Evolutionary conservation across 2,888 invertebrate genomes (phyloP).

Genomic region (Platycheirus albimanus): DNA sequence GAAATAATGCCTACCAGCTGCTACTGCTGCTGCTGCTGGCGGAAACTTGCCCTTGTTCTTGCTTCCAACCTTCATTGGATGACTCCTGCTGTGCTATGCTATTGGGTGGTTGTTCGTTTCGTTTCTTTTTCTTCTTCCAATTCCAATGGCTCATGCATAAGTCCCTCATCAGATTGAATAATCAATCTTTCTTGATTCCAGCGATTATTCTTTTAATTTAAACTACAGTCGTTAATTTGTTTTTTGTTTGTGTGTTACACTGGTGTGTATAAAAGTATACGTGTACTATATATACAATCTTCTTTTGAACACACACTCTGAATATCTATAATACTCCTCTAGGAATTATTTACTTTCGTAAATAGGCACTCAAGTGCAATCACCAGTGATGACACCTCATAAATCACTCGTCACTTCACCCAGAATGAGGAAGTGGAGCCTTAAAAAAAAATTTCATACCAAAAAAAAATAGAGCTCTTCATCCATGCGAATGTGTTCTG

Average conservation of each 20-base stretch:
- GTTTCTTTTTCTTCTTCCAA: neutral
- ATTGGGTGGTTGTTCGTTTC: conserved; percentile 1
- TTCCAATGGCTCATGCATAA: conserved; percentile 43
- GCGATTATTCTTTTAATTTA: conserved; percentile 72
- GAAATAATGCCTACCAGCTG: conserved; percentile 64
- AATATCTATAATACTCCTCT: too few relatives aligned
- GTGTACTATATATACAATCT: neutral
- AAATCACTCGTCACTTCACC: conserved; percentile 66
- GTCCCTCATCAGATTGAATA: conserved; percentile 69
- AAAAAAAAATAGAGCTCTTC: conserved; percentile 18
- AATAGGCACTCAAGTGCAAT: conserved; percentile 72
- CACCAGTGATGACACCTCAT: conserved; percentile 71
- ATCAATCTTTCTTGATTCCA: conserved; percentile 70
- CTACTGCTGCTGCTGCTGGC: conserved; percentile 47
- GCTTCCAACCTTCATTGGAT: neutral
- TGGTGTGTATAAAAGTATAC: too few relatives aligned
- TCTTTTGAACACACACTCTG: conserved; percentile 4
- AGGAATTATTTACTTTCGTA: conserved; percentile 64
- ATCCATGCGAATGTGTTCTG: conserved; percentile 52
- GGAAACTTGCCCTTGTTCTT: conserved; percentile 45
- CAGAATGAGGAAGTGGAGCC: conserved; percentile 34
- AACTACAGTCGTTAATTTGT: conserved; percentile 72
- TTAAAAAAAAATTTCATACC: conserved; percentile 36
- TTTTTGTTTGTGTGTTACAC: conserved; percentile 34
- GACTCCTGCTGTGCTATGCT: conserved; percentile 35